Evolutionary conservation across 2,888 invertebrate species (phyloP), one percentile per base, ranked within the genome.

Genomic region (Dioctria rufipes): DNA sequence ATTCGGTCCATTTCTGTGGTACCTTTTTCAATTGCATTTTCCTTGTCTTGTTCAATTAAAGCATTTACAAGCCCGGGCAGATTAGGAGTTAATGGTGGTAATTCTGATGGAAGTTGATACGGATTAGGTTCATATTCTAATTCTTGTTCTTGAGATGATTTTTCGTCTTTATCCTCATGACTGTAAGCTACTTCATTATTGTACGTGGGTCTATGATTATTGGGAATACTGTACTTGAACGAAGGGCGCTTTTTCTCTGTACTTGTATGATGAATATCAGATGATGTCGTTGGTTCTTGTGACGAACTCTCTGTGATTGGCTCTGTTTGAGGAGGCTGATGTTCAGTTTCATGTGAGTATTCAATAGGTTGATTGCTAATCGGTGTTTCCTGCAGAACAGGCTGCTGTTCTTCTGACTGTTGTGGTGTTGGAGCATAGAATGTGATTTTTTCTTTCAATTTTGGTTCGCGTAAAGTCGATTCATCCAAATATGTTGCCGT

Each of bases 61-160:
- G 92, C 91, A 84, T 93, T 93, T 0, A 93, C 91, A 40, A 92
- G 86, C 0, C 92, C 91, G 2, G 92, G 92, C 43, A 93, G 88
- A 83, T 91, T 91, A 0, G 92, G 91, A 13, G 91, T 92, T 63
- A 92, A 89, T 0, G 91, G 88, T 2, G 92, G 92, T 37, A 92
- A 86, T 83, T 92, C 91, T 0, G 91, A 90, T 3, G 92, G 91
- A 58, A 92, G 85, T 79, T 90, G 90, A 58, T 91, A 92, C 0
- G 92, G 91, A 65, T 91, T 89, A 0, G 89, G 87, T 3, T 89
- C 88, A 69, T 85, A 88, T 65, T 88, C 13, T 90, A 90, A 5
- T 89, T 89, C 67, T 85, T 83, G 63, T 90, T 88, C 67, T 85
- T 83, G 61, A 37, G 37, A 8, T 58, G 89, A 88, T 58, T 82